A percentile compares a stretch with the other conserved stretches of the same genome.
Conservation (phyloP, 2,888 invertebrate genomes). For the Thymelicus sylvestris region DNA sequence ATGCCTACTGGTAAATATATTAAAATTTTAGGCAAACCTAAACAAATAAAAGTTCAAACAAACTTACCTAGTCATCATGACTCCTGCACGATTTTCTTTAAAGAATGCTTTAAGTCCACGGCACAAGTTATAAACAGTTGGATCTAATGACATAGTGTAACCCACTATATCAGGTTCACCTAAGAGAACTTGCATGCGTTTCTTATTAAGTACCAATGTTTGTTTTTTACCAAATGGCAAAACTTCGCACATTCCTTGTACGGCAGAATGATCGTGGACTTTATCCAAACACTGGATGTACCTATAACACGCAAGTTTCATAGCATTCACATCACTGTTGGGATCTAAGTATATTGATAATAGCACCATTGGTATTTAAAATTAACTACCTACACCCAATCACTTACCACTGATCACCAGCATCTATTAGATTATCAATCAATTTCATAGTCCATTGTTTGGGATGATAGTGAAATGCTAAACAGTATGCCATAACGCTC, state of each 20-base stretch:
- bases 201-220: conserved; percentile 66
- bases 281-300: conserved; percentile 72
- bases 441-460: conserved; percentile 86
- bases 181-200: conserved; percentile 72
- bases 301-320: conserved; percentile 51
- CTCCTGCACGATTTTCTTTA: conserved; percentile 77
- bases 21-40: background rate
- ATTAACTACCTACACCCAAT: background rate
- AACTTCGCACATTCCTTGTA: conserved; percentile 78
- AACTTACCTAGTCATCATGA: conserved; percentile 73
- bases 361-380: too few species aligned
- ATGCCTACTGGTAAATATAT: conserved; percentile 6
- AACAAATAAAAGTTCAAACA: background rate
- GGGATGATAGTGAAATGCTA: conserved; percentile 84
- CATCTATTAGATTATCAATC: conserved; percentile 84
- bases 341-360: too few species aligned
- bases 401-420: conserved; percentile 79
- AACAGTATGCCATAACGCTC: conserved; percentile 85
- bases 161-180: conserved; percentile 79
- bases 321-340: too few species aligned
- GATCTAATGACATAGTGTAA: conserved; percentile 76
- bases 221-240: conserved; percentile 76
- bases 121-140: conserved; percentile 77
- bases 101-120: conserved; percentile 85
- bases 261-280: conserved; percentile 76